These are phyloP conservation scores for Fringilla coelebs DNA, from an alignment of 2,797 vertebrate species.

Conservation along the genomic window DNA sequence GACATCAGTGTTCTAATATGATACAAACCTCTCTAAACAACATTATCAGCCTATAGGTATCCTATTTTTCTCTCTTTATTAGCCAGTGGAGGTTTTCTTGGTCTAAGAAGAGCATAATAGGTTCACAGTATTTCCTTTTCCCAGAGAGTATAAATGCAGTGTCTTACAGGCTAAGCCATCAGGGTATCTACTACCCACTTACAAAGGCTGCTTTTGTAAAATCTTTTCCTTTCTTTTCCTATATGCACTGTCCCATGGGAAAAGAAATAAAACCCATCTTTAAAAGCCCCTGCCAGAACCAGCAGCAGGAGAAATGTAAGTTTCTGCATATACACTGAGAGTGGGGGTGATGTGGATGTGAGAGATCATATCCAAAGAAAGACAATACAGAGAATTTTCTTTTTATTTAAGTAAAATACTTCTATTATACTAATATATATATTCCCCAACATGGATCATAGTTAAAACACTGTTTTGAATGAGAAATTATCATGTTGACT, in stretches of 20 bases:
- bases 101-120: neutral
- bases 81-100: neutral
- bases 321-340: neutral
- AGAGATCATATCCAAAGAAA: neutral
- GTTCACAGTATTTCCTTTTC: neutral
- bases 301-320: neutral
- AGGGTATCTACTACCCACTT: neutral
- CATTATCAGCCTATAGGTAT: neutral
- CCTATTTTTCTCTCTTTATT: neutral
- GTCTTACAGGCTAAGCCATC: neutral
- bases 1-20: neutral
- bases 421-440: neutral
- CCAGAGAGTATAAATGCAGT: neutral
- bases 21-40: neutral
- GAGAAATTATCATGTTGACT: neutral
- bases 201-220: neutral
- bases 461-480: neutral
- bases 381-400: neutral
- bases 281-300: neutral
- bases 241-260: neutral
- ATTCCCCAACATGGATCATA: neutral
- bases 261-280: neutral
- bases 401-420: neutral
- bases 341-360: rapidly evolving
- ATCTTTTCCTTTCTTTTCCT: neutral